Evolutionary conservation across 2,888 invertebrate species (phyloP), one percentile per base, ranked within the genome.

Genomic region (Sphinx pinastri): DNA sequence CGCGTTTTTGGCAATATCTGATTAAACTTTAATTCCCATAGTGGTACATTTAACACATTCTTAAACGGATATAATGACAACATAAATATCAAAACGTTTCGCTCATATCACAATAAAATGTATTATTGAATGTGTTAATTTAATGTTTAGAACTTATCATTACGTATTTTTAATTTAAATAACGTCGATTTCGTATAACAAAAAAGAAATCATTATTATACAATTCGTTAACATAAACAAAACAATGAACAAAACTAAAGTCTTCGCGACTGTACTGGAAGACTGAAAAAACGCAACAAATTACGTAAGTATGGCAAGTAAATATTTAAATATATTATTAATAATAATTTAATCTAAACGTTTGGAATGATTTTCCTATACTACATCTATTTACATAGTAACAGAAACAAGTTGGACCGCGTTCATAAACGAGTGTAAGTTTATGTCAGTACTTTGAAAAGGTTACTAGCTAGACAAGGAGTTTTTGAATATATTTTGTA

Each of bases 281-380:
- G 93, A 93, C 93, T 79, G 82, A 79, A 86, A 82, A 81, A 85
- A 84, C 84, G 84, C 86, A 89, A 89, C 88, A 86, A 85, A 85
- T 86, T 89, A 88, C 86, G 83, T 83, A 84, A 88, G 84, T 93
- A 93, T 93, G 93, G 93, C 93, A 93, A 93, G 92, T 91, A 86
- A 87, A 86, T 85, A 88, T 89, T 86, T 89, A 89, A 91, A 90
- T 87, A 91, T 88, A 86, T 85, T 81, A 89, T 91, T 89, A 91
- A 90, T 88, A 89, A 91, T 89, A 91, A 90, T 88, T 88, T 90
- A 88, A 88, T 88, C 88, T 91, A 92, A 88, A 88, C 86, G 88
- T 89, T 91, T 92, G 92, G 91, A 93, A 92, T 92, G 89, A 88
- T 90, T 81, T 78, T 84, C 85, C 88, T 87, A 85, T 74, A 84